Base-by-base conservation (phyloP, 2,797 vertebrate genomes). In the Sparus aurata region DNA sequence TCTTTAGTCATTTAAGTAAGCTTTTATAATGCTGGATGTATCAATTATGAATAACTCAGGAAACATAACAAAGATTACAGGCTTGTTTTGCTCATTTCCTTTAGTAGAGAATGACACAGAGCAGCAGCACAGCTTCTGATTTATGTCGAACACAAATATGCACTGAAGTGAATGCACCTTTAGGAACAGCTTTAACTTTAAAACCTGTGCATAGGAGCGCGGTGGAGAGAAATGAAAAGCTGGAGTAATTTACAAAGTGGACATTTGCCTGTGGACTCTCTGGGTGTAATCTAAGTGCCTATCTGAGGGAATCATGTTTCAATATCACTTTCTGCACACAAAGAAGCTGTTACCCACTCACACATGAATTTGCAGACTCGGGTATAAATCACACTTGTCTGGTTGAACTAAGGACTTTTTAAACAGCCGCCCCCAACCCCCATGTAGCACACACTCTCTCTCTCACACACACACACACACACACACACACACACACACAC, bases 401-500 rank as follows among this genome's bases (percentile, higher is more conserved):
- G 90, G 90, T 92, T 82, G 93, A 95, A 93, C 93, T 94, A 93
- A 95, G 92, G 85, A 89, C 75, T 93, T 95, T 95, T 94, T 94
- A 93, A 94, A 93, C 79, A 88, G 78, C 79, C 80, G 6, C 9
- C 69, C 25, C 30, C 16, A 43, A 11, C 74, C 75, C 47, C 38
- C 57, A 22, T 47, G 2, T 45, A 34, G 10, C 13, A 57, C 27
- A 5, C 38, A 58, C 59, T 38, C 52, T n/a, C n/a, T n/a, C n/a
- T n/a, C n/a, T n/a, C n/a, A n/a, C n/a, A n/a, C n/a, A n/a, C 27
- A 5, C 38, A 58, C 59, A 27, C 68, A 67, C 41, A 18, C 58
- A 23, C 66, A n/a, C 50, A 58, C 55, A 20, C 47, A 69, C 67
- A 55, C 47, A 68, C 61, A 41, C 64, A 68, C 30, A 20, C 77